These are phyloP conservation scores for Petrosia ficiformis DNA, from an alignment of 37 sponge, comb jelly and placozoan genomes.

Conservation along the genomic window DNA sequence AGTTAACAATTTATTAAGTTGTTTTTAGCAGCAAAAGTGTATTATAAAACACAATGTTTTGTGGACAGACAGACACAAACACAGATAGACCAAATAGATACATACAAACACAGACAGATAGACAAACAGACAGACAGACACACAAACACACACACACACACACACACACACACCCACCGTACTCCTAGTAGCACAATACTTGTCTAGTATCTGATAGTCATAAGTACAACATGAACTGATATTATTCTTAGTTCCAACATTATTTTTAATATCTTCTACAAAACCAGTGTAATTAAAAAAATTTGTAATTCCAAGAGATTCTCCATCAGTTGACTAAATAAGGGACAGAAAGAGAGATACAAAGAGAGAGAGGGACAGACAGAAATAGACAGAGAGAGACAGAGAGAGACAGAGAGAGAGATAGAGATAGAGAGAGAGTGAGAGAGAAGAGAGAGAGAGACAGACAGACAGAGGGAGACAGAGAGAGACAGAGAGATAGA, in stretches of 20 bases:
- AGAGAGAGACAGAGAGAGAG: background rate
- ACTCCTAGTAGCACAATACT: conserved; percentile 61
- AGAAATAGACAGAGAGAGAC: background rate
- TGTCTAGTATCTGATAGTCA: conserved; percentile 59
- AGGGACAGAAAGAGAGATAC: background rate
- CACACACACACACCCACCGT: conserved; percentile 38
- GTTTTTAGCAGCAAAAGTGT: background rate
- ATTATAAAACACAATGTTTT: background rate
- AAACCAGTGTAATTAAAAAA: conserved; percentile 11
- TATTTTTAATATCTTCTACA: background rate
- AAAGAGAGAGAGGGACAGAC: background rate
- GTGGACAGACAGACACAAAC: conserved; percentile 37
- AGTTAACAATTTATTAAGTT: background rate
- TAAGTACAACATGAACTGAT: conserved; percentile 2
- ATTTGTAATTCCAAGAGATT: background rate
- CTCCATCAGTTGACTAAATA: background rate
- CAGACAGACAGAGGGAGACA: background rate
- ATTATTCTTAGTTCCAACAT: background rate
- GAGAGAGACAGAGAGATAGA: background rate
- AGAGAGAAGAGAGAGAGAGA: background rate
- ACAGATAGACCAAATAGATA: too few species aligned
- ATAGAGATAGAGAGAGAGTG: background rate
- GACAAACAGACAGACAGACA: conserved; percentile 30
- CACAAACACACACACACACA: background rate
- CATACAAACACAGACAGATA: too few species aligned